A percentile compares a stretch with the other conserved stretches of the same genome.
phyloP scores from a whole-genome alignment of 2,797 vertebrate species.

The Cuculus canorus region DNA sequence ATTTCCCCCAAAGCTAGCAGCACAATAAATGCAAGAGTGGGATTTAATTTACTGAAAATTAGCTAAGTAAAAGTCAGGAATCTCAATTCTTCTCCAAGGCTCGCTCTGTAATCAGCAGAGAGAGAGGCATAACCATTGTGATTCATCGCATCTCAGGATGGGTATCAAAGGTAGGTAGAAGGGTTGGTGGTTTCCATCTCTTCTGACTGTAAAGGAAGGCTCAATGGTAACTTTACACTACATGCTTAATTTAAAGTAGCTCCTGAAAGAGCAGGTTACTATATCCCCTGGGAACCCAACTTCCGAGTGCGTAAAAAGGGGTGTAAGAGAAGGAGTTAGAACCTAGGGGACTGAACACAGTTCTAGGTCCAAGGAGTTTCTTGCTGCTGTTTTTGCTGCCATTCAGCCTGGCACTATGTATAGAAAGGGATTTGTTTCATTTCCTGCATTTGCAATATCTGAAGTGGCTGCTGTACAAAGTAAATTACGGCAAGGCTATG shows the following conservation, averaged over 20 bases:
- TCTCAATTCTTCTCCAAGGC: neutral
- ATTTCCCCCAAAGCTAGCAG: neutral
- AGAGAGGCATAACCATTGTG: neutral
- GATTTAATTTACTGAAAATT: slow-evolving; percentile 35
- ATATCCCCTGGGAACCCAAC: neutral
- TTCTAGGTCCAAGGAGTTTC: neutral
- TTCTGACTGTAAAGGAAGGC: neutral
- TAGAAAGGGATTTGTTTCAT: neutral
- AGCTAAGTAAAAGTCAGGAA: neutral
- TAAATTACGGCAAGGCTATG: neutral
- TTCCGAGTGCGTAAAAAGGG: neutral
- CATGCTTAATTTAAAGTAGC: neutral
- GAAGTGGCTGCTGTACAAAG: neutral
- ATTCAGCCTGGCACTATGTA: neutral
- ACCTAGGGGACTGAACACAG: neutral
- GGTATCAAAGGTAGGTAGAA: neutral
- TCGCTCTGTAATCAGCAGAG: neutral
- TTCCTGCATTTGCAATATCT: neutral
- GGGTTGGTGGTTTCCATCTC: neutral
- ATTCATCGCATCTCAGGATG: neutral
- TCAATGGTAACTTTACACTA: neutral
- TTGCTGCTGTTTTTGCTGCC: neutral
- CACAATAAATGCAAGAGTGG: neutral
- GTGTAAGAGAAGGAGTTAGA: neutral
- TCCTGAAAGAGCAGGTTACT: neutral